A percentile compares a stretch with the other conserved stretches of the same genome.
Conservation (phyloP, 1,140 invertebrate genomes). For the Planococcus citri region DNA sequence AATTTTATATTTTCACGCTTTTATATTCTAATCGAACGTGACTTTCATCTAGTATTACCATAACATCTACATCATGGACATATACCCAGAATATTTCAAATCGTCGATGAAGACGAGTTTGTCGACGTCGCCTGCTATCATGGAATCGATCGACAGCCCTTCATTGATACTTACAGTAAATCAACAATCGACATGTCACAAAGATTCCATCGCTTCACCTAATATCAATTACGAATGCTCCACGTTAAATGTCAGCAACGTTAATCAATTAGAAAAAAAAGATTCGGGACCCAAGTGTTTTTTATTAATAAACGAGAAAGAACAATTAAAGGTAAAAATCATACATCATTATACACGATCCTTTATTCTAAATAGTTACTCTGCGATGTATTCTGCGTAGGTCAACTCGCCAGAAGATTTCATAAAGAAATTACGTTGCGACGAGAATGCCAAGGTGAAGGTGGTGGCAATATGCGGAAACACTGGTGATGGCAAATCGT, state of each 20-base stretch:
- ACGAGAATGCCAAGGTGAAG: slow-evolving; percentile 45
- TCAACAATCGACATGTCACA: not conserved
- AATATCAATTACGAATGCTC: not conserved
- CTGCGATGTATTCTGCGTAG: slow-evolving; percentile 28
- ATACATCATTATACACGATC: not conserved
- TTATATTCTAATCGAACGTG: no score
- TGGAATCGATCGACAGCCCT: slow-evolving; percentile 10
- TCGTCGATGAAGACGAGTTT: not conserved
- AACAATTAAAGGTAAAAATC: slow-evolving; percentile 34
- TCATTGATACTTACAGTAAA: not conserved
- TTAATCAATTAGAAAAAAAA: slow-evolving; percentile 23
- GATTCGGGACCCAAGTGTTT: slow-evolving; percentile 34
- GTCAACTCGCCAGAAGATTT: slow-evolving; percentile 41
- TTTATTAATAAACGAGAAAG: slow-evolving; percentile 42
- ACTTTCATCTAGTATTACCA: no score
- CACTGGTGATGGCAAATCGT: slow-evolving; percentile 74
- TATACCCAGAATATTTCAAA: not conserved
- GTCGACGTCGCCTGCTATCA: not conserved
- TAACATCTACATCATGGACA: not conserved
- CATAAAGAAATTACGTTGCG: slow-evolving; percentile 37
- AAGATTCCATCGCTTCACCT: not conserved
- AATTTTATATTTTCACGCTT: no score
- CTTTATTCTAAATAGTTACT: not conserved
- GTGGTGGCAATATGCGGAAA: slow-evolving; percentile 80
- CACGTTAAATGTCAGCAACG: not conserved